Base-by-base conservation (phyloP, 1,140 invertebrate species). In the Aphis craccivora region DNA sequence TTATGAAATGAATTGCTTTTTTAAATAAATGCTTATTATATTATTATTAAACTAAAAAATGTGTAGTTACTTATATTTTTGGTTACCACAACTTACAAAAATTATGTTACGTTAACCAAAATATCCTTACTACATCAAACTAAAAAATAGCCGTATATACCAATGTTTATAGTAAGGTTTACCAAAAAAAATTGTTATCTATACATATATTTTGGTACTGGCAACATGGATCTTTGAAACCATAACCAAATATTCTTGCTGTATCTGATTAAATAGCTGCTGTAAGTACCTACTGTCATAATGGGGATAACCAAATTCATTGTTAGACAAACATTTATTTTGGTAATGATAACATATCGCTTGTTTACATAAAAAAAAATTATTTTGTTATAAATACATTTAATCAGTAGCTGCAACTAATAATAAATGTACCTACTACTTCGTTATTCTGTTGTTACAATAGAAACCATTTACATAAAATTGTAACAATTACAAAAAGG, bases 211-310 rank as follows among this genome's bases (percentile, higher is more conserved):
- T 83, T 83, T 83, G 20, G 37, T 83, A 83, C 20, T 83, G 20
- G 35, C 81, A 40, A 83, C 20, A 23, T 83, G 35, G 81, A 83
- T 18, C 35, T 40, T 83, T 83, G 35, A 83, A 83, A 83, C n/a
- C 81, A 48, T 48, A 83, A 83, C 81, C 81, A 83, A 83, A 83
- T 83, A 83, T 83, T 83, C 81, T 83, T 40, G 81, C 20, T 83
- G 81, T 35, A 40, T 81, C 81, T 37, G 37, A 83, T 83, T 83
- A 83, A 37, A 83, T 37, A 83, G 20, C 1, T 35, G n/a, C n/a
- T 83, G 37, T 35, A 83, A 83, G n/a, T 83, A 83, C n/a, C 81
- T 40, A 83, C n/a, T 35, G n/a, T 76, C n/a, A 76, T 76, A 35
- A 35, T 76, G n/a, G n/a, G 9, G 67, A 35, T 76, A 18, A 83